These are phyloP conservation scores for Nixonia krombeini DNA, from an alignment of 1,140 invertebrate genomes.

Conservation along the genomic window DNA sequence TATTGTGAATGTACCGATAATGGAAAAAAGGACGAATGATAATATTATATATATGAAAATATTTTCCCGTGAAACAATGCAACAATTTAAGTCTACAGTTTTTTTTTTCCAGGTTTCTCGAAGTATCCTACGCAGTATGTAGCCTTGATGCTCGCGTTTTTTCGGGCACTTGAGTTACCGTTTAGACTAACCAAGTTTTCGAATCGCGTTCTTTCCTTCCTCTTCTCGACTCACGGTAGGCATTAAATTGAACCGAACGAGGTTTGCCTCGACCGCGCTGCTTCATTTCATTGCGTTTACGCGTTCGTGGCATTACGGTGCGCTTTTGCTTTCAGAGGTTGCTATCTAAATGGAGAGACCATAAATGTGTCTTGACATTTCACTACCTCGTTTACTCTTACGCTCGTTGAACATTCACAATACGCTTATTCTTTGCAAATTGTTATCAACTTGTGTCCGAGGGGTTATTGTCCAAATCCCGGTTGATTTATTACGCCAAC, in stretches of 20 bases:
- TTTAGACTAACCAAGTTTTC: background rate
- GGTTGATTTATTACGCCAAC: too few relatives aligned
- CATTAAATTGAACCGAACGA: slow-evolving; percentile 16
- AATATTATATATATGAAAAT: too few relatives aligned
- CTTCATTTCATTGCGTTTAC: slow-evolving; percentile 1
- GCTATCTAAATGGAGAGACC: slow-evolving; percentile 24
- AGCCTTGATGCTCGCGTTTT: too few relatives aligned
- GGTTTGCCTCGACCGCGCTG: background rate
- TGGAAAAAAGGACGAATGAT: too few relatives aligned
- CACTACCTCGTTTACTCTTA: slow-evolving; percentile 10
- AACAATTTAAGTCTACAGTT: too few relatives aligned
- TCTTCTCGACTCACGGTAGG: slow-evolving; percentile 15
- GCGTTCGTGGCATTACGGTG: slow-evolving; percentile 17
- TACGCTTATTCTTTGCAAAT: background rate
- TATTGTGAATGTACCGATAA: too few relatives aligned
- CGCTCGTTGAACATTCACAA: background rate
- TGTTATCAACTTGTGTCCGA: too few relatives aligned
- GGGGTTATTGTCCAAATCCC: too few relatives aligned
- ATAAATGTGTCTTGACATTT: slow-evolving; percentile 31
- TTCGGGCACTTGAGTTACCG: too few relatives aligned
- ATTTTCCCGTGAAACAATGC: too few relatives aligned
- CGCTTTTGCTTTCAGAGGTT: slow-evolving; percentile 26
- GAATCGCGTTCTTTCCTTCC: slow-evolving; percentile 9
- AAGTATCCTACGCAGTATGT: too few relatives aligned
- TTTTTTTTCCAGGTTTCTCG: too few relatives aligned